Base-by-base conservation (phyloP, 1,140 invertebrate species). In the Diorhabda elongata region DNA sequence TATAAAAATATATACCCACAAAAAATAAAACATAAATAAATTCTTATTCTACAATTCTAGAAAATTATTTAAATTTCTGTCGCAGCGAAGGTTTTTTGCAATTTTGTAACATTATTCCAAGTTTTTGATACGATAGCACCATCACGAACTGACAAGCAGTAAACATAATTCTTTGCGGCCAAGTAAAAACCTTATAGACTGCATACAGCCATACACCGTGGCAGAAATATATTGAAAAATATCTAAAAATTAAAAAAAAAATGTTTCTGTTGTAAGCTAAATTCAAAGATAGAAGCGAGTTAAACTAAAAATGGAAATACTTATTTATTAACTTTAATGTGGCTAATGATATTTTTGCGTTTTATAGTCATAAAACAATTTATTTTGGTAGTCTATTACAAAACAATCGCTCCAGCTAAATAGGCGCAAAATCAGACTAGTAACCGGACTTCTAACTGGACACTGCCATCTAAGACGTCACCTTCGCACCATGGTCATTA, bases 21-120 rank as follows among this genome's bases (percentile, higher is more conserved):
- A 52, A 52, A 52, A 52, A 52, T 6, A 4, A 8, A n/a, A 52
- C n/a, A 52, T 52, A 52, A 52, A 52, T 52, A 52, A 52, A 8
- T 52, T 52, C 1, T 52, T 52, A 52, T 52, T 52, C 4, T 2
- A 52, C 47, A 52, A 52, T 8, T 4, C 3, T 2, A 6, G 6
- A 52, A 52, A 6, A 87, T 85, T 75, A 85, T 85, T 64, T 11
- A 60, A 60, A 7, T 60, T 60, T 60, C 26, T 60, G 58, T 60
- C 7, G 8, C 5, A 6, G 7, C 7, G 8, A 6, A 3, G 58
- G 7, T 11, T 43, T 59, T 45, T 67, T 67, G 42, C 2, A 44
- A 26, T 67, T 60, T 47, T 60, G 57, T 11, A 67, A 44, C 2
- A 41, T 44, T 11, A 67, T 60, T 43, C 72, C 72, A 11, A 71